Evolutionary conservation across 2,113 vertebrate species (phyloP).

Genomic region (Budorcas taxicolor): DNA sequence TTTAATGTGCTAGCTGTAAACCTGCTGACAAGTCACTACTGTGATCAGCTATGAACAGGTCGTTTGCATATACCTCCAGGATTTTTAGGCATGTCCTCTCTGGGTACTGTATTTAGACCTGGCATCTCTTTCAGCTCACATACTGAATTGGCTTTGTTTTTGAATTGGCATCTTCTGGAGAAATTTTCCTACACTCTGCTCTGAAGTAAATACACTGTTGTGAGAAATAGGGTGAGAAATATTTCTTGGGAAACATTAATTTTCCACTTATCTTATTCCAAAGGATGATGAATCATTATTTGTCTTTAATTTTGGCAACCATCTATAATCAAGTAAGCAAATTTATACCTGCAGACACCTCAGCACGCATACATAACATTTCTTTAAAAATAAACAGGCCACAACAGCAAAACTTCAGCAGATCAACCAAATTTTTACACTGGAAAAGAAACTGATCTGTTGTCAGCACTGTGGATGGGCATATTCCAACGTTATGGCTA

Average conservation of each 20-base stretch:
- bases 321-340: background rate
- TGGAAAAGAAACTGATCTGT: background rate
- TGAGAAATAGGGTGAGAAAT: background rate
- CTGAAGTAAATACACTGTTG: background rate
- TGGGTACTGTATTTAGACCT: background rate
- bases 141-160: background rate
- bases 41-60: background rate
- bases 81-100: background rate
- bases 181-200: background rate
- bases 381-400: background rate
- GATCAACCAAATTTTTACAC: background rate
- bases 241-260: background rate
- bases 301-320: background rate
- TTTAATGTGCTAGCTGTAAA: background rate
- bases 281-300: background rate
- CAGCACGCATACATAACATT: background rate
- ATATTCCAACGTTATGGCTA: background rate
- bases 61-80: background rate
- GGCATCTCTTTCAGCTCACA: background rate
- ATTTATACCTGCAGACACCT: background rate
- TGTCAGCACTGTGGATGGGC: accelerated
- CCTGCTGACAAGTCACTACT: background rate
- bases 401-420: background rate
- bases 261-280: background rate
- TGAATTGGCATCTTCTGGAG: background rate